Percentiles rank a stretch among this genome's conserved stretches.
phyloP scores from a whole-genome alignment of 1,140 invertebrate species.

The Saccostrea echinata region DNA sequence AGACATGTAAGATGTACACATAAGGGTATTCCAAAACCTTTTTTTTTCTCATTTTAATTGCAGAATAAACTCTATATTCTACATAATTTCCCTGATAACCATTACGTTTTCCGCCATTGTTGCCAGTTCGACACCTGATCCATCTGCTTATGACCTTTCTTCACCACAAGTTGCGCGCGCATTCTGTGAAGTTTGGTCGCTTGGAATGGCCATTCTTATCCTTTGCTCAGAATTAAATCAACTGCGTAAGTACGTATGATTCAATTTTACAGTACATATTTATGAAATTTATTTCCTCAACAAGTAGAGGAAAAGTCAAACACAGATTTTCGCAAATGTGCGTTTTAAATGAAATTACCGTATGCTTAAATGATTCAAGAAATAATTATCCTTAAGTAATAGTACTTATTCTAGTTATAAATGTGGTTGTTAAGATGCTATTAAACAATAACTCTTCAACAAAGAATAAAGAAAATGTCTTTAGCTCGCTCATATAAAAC shows the following conservation, averaged over 20 bases:
- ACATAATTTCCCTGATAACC: slow-evolving; percentile 64
- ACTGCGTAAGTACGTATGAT: slow-evolving; percentile 67
- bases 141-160: slow-evolving; percentile 56
- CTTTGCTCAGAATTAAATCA: slow-evolving; percentile 71
- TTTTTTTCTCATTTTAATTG: slow-evolving; percentile 39
- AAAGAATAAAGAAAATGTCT: no score
- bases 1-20: no score
- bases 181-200: slow-evolving; percentile 64
- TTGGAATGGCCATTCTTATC: slow-evolving; percentile 59
- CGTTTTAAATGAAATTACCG: no score
- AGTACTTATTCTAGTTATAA: no score
- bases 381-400: no score
- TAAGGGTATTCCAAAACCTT: neutral
- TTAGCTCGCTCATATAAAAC: no score
- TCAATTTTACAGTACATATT: neutral
- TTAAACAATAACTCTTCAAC: no score
- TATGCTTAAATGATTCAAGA: no score
- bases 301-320: no score
- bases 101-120: slow-evolving; percentile 68
- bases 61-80: slow-evolving; percentile 69
- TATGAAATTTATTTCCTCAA: no score
- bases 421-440: no score
- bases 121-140: slow-evolving; percentile 59
- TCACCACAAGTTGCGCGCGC: slow-evolving; percentile 65
- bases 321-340: no score